Evolutionary conservation across 2,888 invertebrate genomes (phyloP), one percentile per base, ranked within the genome.

Genomic region (Drosophila buzzatii): DNA sequence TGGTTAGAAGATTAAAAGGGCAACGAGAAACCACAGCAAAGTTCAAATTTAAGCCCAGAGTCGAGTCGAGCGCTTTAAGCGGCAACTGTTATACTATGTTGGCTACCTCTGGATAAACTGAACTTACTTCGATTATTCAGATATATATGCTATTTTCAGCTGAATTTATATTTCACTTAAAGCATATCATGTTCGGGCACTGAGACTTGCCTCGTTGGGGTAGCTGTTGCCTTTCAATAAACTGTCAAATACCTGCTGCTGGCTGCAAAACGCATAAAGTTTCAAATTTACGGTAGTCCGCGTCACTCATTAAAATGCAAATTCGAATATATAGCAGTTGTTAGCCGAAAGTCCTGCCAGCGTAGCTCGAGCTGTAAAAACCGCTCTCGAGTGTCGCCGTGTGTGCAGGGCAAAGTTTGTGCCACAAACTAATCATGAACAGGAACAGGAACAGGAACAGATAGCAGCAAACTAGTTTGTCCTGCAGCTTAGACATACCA

Each of bases 241-340:
- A 47, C 58, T 59, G 58, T 18, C 47, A 37, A 31, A 59, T 39
- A 18, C 47, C 58, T 47, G 47, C n/a, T 12, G 23, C 14, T 45
- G 45, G 45, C 14, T 45, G 14, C 45, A 23, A 14, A 27, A 14
- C 31, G 39, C 27, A 27, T 37, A 51, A 39, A 52, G 39, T 59
- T 59, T 47, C 14, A 23, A 37, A 52, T 60, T 18, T 51, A 41
- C 39, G 51, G 27, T 18, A 31, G 37, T 27, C 59, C 51, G 51
- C 37, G 60, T 51, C 60, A 60, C 37, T 60, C 39, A 60, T 52
- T 52, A 60, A 37, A 20, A 60, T 60, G 60, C 60, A 60, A 60
- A 60, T 60, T 52, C 31, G 39, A 60, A 52, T 41, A 41, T 60
- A 51, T 41, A 41, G 51, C 52, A 20, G 31, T 27, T 41, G 49